A percentile compares a stretch with the other conserved stretches of the same genome.
Evolutionary conservation across 2,797 vertebrate genomes (phyloP).

Genomic region (Fringilla coelebs): DNA sequence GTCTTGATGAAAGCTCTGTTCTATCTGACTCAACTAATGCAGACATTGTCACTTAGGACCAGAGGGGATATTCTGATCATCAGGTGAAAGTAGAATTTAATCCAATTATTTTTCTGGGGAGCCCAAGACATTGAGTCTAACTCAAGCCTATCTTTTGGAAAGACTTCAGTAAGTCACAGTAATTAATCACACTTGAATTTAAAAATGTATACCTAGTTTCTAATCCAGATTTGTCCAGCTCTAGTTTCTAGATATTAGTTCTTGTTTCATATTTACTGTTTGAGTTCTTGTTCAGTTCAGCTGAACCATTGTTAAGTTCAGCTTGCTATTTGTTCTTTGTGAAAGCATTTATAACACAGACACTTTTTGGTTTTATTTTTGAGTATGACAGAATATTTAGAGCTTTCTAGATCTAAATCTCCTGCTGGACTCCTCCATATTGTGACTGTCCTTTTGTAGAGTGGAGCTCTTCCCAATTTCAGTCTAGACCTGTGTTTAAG

Average conservation of each 20-base stretch:
- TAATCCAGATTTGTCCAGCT: background rate
- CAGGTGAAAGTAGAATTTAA: background rate
- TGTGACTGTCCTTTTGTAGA: background rate
- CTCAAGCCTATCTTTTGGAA: background rate
- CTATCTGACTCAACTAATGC: background rate
- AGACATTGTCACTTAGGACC: background rate
- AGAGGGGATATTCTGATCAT: background rate
- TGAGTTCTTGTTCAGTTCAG: background rate
- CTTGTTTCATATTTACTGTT: background rate
- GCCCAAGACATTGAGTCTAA: background rate
- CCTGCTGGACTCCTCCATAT: rapidly evolving
- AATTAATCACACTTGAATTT: background rate
- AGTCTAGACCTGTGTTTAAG: background rate
- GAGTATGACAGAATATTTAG: background rate
- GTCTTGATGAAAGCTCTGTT: background rate
- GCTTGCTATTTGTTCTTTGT: background rate
- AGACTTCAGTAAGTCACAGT: background rate
- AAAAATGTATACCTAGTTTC: background rate
- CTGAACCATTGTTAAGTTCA: no score
- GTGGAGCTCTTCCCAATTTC: background rate
- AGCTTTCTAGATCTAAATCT: background rate
- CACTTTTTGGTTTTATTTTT: background rate
- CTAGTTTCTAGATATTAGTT: background rate
- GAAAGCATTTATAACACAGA: rapidly evolving
- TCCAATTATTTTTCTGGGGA: background rate